Evolutionary conservation across 2,113 vertebrate species (phyloP).

Genomic region (Hepsetus odoe): DNA sequence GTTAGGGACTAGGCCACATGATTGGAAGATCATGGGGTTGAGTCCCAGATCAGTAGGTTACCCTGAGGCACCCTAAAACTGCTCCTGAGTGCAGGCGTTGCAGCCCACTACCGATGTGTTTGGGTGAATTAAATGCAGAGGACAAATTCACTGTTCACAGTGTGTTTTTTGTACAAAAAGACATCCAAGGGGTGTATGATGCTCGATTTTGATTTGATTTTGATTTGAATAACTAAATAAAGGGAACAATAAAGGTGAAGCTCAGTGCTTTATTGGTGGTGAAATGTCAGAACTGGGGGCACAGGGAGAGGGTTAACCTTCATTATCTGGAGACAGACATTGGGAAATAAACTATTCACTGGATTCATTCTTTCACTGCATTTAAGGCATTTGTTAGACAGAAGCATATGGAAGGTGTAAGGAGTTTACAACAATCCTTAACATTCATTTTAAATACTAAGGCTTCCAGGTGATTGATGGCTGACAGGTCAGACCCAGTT

Average conservation of each 20-base stretch:
- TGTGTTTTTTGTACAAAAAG: no score
- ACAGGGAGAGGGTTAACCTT: not conserved
- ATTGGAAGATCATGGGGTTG: no score
- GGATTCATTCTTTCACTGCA: not conserved
- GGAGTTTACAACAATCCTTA: not conserved
- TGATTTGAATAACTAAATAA: no score
- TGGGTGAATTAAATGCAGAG: no score
- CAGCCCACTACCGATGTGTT: no score
- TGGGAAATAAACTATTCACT: not conserved
- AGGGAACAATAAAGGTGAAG: not conserved
- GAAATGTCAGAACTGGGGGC: not conserved
- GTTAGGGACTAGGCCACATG: no score
- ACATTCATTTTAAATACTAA: not conserved
- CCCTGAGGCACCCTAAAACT: no score
- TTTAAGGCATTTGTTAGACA: not conserved
- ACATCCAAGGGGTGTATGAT: no score
- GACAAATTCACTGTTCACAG: no score
- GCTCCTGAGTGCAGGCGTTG: no score
- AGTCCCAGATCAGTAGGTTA: no score
- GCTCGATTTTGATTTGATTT: no score
- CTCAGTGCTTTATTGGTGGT: not conserved
- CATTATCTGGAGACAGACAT: not conserved
- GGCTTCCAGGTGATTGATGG: not conserved
- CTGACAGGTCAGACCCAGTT: not conserved
- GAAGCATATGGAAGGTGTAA: not conserved